Percentiles rank a stretch among this genome's conserved stretches.
These are phyloP conservation scores for Macrotis lagotis DNA, from an alignment of 2,113 vertebrate genomes.

Conservation along the genomic window DNA sequence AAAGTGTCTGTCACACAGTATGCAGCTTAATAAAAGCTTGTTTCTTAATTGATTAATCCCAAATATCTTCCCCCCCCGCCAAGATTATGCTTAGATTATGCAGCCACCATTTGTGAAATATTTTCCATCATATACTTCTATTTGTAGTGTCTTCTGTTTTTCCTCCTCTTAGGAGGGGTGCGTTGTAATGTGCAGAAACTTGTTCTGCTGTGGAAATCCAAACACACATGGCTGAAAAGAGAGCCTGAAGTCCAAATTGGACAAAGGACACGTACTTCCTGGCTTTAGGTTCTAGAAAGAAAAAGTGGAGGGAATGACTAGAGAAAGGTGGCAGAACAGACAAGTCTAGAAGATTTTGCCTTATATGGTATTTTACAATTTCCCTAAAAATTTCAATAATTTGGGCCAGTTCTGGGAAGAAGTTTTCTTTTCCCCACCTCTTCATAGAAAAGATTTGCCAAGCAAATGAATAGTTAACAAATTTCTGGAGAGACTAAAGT, in stretches of 20 bases:
- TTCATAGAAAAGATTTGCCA: slow-evolving; percentile 48
- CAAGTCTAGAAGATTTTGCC: background rate
- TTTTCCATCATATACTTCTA: background rate
- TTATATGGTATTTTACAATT: slow-evolving; percentile 18
- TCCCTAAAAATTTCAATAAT: slow-evolving; percentile 38
- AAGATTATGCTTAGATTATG: background rate
- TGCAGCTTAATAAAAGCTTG: background rate
- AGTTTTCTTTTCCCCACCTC: slow-evolving; percentile 26
- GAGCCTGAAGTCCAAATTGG: background rate
- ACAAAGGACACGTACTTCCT: background rate
- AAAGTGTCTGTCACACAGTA: background rate
- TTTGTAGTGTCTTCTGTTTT: background rate
- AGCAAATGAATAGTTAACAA: slow-evolving; percentile 55
- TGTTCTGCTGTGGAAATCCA: background rate
- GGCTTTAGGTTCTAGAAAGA: background rate
- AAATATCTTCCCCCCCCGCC: background rate
- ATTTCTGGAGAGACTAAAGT: slow-evolving; percentile 57
- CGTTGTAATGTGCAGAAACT: background rate
- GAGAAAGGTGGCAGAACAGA: background rate
- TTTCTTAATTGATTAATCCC: background rate
- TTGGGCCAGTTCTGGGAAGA: background rate
- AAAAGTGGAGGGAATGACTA: background rate
- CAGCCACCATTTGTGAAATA: background rate
- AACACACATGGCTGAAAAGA: background rate
- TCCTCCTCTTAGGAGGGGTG: background rate